Conservation (phyloP, 2,113 vertebrate genomes). For the Esox niger region DNA sequence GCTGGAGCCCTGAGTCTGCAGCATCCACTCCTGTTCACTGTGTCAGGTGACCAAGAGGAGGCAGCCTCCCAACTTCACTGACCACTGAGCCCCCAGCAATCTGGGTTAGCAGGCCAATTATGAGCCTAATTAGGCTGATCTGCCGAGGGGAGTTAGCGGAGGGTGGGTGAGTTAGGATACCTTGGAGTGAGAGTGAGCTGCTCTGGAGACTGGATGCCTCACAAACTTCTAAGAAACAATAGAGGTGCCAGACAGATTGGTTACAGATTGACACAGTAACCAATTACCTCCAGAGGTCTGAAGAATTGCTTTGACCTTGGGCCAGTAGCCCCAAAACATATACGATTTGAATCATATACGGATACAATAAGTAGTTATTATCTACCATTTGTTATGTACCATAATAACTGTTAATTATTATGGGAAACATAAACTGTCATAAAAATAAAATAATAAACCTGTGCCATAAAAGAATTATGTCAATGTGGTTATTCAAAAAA, state of each 20-base stretch:
- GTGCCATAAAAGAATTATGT: not conserved
- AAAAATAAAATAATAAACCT: not conserved
- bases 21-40: conserved; percentile 1
- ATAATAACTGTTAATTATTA: not conserved
- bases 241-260: not conserved
- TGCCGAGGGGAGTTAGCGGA: conserved; percentile 21
- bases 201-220: conserved; percentile 5
- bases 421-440: not conserved
- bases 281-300: conserved; percentile 12
- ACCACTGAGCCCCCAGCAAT: conserved; percentile 41
- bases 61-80: conserved; percentile 7
- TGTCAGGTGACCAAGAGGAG: not conserved
- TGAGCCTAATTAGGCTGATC: conserved; percentile 52
- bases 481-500: no score
- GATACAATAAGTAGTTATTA: no score
- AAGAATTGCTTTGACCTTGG: conserved; percentile 1
- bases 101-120: conserved; percentile 56
- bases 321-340: not conserved
- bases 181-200: conserved; percentile 4
- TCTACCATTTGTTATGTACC: no score
- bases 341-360: not conserved
- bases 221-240: conserved; percentile 28
- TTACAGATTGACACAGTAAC: conserved; percentile 43
- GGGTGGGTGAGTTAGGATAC: conserved; percentile 28
- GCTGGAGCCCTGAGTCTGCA: not conserved